Evolutionary conservation across 2,888 invertebrate genomes (phyloP).

Genomic region (Piscicola geometra): DNA sequence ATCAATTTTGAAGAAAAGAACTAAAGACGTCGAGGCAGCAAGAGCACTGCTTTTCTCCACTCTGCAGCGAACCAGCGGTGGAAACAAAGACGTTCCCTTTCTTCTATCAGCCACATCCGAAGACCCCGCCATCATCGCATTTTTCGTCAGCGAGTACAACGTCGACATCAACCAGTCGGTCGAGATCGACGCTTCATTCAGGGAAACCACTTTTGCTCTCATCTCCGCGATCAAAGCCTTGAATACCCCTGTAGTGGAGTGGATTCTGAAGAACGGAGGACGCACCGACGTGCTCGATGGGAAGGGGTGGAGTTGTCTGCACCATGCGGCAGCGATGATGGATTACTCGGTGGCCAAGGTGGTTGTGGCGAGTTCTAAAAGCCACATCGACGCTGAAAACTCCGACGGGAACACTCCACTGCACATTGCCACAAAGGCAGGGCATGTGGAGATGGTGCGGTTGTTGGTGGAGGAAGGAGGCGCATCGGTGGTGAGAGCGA

Average conservation of each 20-base stretch:
- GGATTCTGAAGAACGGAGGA: slow-evolving; percentile 40
- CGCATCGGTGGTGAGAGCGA: slow-evolving; percentile 40
- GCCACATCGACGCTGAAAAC: slow-evolving; percentile 39
- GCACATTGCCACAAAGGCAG: slow-evolving; percentile 43
- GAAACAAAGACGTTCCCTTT: slow-evolving; percentile 40
- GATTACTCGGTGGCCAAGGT: slow-evolving; percentile 42
- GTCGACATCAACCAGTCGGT: slow-evolving; percentile 42
- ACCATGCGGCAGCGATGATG: slow-evolving; percentile 41
- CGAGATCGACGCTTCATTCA: slow-evolving; percentile 32
- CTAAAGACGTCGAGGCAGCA: neutral
- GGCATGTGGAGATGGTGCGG: slow-evolving; percentile 43
- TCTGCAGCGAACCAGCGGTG: slow-evolving; percentile 24
- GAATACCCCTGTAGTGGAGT: slow-evolving; percentile 40
- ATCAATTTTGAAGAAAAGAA: slow-evolving; percentile 11
- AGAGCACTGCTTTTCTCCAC: slow-evolving; percentile 18
- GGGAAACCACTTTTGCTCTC: slow-evolving; percentile 39
- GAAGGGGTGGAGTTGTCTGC: slow-evolving; percentile 43
- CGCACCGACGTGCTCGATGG: slow-evolving; percentile 41
- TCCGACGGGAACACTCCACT: slow-evolving; percentile 41
- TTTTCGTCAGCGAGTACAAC: slow-evolving; percentile 38
- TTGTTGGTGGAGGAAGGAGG: slow-evolving; percentile 41
- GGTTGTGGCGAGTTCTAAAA: slow-evolving; percentile 39
- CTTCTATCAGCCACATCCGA: slow-evolving; percentile 40
- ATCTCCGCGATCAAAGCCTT: slow-evolving; percentile 39
- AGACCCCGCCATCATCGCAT: slow-evolving; percentile 42